Percentiles rank a stretch among this genome's conserved stretches.
These are phyloP conservation scores for Limnephilus marmoratus DNA, from an alignment of 2,888 invertebrate genomes.

Conservation along the genomic window DNA sequence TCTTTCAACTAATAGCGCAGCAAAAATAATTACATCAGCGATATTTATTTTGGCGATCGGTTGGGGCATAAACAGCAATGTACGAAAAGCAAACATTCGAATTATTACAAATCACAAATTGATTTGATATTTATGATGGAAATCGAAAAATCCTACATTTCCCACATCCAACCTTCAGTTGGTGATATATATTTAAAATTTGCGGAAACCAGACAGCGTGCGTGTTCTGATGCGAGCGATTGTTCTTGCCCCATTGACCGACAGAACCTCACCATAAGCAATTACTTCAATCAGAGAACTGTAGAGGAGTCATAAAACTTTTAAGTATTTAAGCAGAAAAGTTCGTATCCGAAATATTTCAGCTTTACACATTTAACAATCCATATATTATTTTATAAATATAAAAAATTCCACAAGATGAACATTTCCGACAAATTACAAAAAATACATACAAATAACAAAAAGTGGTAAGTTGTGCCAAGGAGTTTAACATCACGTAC, in stretches of 20 bases:
- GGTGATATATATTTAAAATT: not conserved
- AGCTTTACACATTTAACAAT: not conserved
- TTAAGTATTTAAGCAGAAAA: not conserved
- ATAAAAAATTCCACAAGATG: not conserved
- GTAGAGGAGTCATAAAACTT: not conserved
- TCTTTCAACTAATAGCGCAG: not conserved
- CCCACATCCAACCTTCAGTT: too few species aligned
- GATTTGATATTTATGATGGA: too few species aligned
- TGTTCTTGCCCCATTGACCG: slow-evolving; percentile 6
- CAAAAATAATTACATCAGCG: not conserved
- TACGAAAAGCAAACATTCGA: not conserved
- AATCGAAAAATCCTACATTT: too few species aligned
- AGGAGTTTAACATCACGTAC: too few species aligned
- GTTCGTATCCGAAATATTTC: not conserved
- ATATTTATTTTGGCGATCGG: not conserved
- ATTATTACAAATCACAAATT: not conserved
- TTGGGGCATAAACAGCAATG: not conserved
- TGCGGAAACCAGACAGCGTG: not conserved
- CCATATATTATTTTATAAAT: too few species aligned
- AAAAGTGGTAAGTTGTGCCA: not conserved
- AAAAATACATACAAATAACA: not conserved
- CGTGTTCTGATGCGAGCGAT: not conserved
- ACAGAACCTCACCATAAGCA: not conserved
- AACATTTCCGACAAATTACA: not conserved
- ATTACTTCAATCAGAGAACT: not conserved